phyloP scores from a whole-genome alignment of 1,140 invertebrate genomes.

The Argopecten irradians region DNA sequence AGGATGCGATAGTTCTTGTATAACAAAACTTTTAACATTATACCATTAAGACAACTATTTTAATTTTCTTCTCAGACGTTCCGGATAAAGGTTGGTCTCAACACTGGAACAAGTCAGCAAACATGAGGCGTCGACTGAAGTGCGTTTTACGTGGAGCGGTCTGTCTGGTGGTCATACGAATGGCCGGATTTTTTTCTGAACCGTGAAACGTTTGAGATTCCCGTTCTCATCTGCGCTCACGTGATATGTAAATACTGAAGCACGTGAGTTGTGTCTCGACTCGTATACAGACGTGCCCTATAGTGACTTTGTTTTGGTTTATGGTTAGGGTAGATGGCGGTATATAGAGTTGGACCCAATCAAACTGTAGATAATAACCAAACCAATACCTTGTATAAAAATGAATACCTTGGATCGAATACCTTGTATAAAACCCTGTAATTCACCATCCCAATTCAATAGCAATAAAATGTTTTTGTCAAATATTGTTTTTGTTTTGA shows the following conservation, averaged over 20 bases:
- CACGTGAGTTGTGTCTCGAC: background rate
- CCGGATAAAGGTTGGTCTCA: background rate
- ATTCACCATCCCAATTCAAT: background rate
- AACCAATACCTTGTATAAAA: background rate
- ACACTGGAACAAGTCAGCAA: background rate
- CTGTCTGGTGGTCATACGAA: no score
- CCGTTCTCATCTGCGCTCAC: background rate
- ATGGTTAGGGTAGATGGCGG: background rate
- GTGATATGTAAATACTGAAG: background rate
- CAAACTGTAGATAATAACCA: background rate
- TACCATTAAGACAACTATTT: no score
- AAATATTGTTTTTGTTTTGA: background rate
- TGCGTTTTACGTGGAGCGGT: background rate
- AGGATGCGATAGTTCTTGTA: no score
- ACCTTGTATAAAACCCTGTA: constrained; percentile 14
- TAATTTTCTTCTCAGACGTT: background rate
- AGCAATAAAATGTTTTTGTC: background rate
- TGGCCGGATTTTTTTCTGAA: background rate
- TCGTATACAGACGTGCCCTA: background rate
- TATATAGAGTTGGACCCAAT: background rate
- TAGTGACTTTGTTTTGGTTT: background rate
- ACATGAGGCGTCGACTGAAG: background rate
- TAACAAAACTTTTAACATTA: no score
- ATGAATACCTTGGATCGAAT: background rate
- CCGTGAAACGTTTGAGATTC: background rate